Base-by-base conservation (phyloP, 2,113 vertebrate species). In the Corynorhinus townsendii region DNA sequence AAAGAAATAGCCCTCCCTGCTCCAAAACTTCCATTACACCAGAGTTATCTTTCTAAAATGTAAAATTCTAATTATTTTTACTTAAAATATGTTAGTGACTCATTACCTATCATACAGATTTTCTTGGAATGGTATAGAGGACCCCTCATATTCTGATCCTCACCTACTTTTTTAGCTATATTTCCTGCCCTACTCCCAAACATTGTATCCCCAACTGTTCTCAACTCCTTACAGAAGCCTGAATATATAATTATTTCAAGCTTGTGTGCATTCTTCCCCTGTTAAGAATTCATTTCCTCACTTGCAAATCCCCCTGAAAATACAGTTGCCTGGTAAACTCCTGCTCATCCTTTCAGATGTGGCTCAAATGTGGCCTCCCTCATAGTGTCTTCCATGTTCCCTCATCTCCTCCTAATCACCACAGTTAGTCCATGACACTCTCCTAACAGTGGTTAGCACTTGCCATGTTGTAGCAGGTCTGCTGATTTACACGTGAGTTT, bases 251-350 rank as follows among this genome's bases (percentile, higher is more conserved):
- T 90, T 66, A 79, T 73, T 81, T 54, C n/a, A 89, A 73, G 52
- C 10, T 7, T 49, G 33, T 92, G 56, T 83, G 59, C 3, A 12
- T 90, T 24, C 22, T 75, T 35, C 30, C 26, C 89, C 64, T 75
- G 45, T 59, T 56, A 96, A 91, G 68, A 94, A 88, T 93, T 91
- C 40, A 90, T 59, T 92, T 75, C 38, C 68, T 91, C 64, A 82
- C 8, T 26, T 89, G 20, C 28, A 28, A 62, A 33, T 49, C 2
- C 7, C 49, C 56, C 22, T 80, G 43, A 19, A 93, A 87, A 93
- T 72, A 72, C 0, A 86, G 38, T 75, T 14, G 15, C 69, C 52
- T 47, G 47, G 35, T 40, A 89, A 79, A 95, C 2, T 87, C 35
- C 28, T 89, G 20, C 15, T 92, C 24, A 49, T 56, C 43, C 19